Evolutionary conservation across 2,797 vertebrate species (phyloP).

Genomic region (Sternotherus odoratus): DNA sequence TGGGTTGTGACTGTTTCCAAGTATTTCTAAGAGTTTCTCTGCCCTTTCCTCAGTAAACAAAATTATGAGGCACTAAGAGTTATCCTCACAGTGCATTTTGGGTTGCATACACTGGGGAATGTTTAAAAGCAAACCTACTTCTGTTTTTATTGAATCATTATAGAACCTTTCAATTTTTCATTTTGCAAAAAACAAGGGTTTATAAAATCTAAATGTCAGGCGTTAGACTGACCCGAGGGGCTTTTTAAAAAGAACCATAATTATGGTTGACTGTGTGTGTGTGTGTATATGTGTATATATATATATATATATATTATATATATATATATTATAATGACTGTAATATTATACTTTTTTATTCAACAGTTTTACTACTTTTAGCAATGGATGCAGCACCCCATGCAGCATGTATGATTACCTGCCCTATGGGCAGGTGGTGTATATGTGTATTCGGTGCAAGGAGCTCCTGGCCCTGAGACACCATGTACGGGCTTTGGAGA

Average conservation of each 20-base stretch:
- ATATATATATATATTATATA: too few species aligned
- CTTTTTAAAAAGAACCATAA: not conserved
- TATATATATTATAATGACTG: too few species aligned
- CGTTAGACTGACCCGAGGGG: not conserved
- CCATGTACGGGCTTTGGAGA: too few species aligned
- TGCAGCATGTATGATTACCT: too few species aligned
- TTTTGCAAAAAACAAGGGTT: not conserved
- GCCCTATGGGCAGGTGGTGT: too few species aligned
- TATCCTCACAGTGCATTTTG: not conserved
- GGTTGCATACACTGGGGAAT: conserved; percentile 46
- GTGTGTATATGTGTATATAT: too few species aligned
- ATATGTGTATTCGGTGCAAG: too few species aligned
- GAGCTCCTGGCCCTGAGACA: too few species aligned
- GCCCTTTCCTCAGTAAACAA: not conserved
- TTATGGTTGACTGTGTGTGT: too few species aligned
- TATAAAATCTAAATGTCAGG: not conserved
- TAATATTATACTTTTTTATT: too few species aligned
- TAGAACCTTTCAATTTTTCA: not conserved
- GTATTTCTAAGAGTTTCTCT: not conserved
- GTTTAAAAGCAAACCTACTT: not conserved
- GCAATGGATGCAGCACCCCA: not conserved
- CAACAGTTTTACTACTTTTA: conserved; percentile 25
- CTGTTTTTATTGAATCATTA: conserved; percentile 22
- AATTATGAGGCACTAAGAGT: not conserved
- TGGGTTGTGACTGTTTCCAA: not conserved